These are phyloP conservation scores for Zoanthus gigantus DNA, from an alignment of 92 coral and sea anemone genomes.

Conservation along the genomic window DNA sequence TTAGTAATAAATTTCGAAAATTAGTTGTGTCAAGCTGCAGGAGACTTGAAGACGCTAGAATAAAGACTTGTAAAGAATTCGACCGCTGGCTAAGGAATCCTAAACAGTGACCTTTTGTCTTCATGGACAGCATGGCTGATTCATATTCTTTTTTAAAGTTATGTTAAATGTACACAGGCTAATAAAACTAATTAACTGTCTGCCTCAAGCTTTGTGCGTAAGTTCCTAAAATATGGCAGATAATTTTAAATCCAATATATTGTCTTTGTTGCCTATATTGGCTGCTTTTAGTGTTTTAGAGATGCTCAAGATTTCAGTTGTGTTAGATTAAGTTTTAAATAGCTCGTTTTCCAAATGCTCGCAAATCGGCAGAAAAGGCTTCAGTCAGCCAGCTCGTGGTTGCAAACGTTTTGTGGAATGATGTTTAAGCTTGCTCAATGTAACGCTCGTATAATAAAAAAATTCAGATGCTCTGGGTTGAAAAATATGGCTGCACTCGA, in stretches of 20 bases:
- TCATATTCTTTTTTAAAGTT: background rate
- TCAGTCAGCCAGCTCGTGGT: too few relatives aligned
- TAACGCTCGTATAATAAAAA: too few relatives aligned
- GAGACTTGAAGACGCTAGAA: background rate
- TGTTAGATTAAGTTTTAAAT: too few relatives aligned
- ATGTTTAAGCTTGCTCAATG: too few relatives aligned
- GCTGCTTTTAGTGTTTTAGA: too few relatives aligned
- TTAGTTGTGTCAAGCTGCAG: background rate
- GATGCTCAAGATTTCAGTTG: too few relatives aligned
- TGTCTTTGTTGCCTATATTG: background rate
- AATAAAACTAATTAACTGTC: background rate
- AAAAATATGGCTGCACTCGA: too few relatives aligned
- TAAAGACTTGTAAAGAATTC: background rate
- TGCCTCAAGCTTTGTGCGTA: background rate
- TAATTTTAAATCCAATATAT: background rate
- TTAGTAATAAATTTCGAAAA: background rate
- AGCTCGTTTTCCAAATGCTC: too few relatives aligned
- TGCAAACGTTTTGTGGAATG: too few relatives aligned
- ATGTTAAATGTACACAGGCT: conserved; percentile 1
- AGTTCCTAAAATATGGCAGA: background rate
- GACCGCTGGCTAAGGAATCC: background rate
- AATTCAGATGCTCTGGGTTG: too few relatives aligned
- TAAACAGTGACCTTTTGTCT: conserved; percentile 23
- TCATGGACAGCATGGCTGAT: background rate
- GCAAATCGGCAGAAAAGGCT: too few relatives aligned